Percentiles rank a stretch among this genome's conserved stretches.
Evolutionary conservation across 2,888 invertebrate genomes (phyloP).

Genomic region (Apamea sordens): DNA sequence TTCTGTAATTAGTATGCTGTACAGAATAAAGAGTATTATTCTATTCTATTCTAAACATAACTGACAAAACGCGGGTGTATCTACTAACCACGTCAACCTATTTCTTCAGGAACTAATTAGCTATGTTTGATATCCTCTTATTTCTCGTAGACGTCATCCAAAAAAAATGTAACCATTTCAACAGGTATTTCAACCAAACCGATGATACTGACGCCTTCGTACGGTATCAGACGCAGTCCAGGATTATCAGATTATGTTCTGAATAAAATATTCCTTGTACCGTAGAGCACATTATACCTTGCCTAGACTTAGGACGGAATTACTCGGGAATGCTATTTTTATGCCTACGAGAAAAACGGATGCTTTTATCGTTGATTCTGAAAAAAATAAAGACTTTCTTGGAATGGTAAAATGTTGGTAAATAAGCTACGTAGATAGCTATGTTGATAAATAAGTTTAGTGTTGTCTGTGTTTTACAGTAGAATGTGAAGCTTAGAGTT

Average conservation of each 20-base stretch:
- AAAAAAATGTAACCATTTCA: not conserved
- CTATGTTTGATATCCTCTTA: not conserved
- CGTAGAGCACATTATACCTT: not conserved
- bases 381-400: slow-evolving; percentile 29
- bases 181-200: not conserved
- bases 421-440: not conserved
- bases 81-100: not conserved
- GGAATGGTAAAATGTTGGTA: slow-evolving; percentile 7
- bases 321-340: slow-evolving; percentile 5
- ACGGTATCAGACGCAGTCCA: slow-evolving; percentile 21
- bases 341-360: slow-evolving; percentile 24
- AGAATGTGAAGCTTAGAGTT: too few relatives aligned
- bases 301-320: slow-evolving; percentile 28
- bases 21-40: too few relatives aligned
- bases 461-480: too few relatives aligned
- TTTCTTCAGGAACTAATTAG: not conserved
- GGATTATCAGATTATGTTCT: slow-evolving; percentile 24
- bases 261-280: slow-evolving; percentile 41
- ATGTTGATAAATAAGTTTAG: too few relatives aligned
- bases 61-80: not conserved
- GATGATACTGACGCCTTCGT: slow-evolving; percentile 9
- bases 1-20: too few relatives aligned
- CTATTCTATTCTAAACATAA: too few relatives aligned
- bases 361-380: slow-evolving; percentile 29
- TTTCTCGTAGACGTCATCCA: not conserved